A percentile compares a stretch with the other conserved stretches of the same genome.
Evolutionary conservation across 2,113 vertebrate species (phyloP).

Genomic region (Aegotheles bennettii): DNA sequence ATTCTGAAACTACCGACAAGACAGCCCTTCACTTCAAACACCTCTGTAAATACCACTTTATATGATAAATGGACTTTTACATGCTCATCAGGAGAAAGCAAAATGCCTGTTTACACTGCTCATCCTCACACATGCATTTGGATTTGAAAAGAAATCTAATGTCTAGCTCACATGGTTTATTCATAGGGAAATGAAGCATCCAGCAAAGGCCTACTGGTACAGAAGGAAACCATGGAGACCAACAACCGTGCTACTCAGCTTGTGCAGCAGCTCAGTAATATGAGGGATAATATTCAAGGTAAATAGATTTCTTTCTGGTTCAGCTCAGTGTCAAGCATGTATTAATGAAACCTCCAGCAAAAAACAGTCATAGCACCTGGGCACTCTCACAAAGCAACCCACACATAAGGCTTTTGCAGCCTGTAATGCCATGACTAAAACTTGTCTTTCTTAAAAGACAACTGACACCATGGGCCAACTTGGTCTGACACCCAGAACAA

Average conservation of each 20-base stretch:
- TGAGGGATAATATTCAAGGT: constrained; percentile 86
- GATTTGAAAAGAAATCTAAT: constrained; percentile 44
- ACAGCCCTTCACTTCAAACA: not conserved
- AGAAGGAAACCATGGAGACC: constrained; percentile 77
- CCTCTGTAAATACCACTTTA: constrained; percentile 19
- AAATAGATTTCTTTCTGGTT: constrained; percentile 28
- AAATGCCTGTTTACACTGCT: constrained; percentile 23
- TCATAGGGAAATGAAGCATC: constrained; percentile 77
- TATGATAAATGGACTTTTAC: not conserved
- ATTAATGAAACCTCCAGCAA: not conserved
- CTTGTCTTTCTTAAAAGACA: not conserved
- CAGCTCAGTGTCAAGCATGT: not conserved
- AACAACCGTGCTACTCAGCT: constrained; percentile 77
- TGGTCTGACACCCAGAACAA: not conserved
- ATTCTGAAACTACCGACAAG: not conserved
- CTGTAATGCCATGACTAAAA: not conserved
- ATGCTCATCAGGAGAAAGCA: not conserved
- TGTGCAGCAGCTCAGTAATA: constrained; percentile 74
- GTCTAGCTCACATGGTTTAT: constrained; percentile 59
- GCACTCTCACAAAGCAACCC: not conserved
- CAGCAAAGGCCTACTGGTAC: constrained; percentile 67
- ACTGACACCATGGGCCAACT: not conserved
- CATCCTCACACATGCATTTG: not conserved
- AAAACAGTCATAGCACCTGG: not conserved
- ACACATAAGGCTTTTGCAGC: not conserved